Percentiles rank a stretch among this genome's conserved stretches.
Conservation (phyloP, 2,888 invertebrate genomes). For the Hirtodrosophila duncani region DNA sequence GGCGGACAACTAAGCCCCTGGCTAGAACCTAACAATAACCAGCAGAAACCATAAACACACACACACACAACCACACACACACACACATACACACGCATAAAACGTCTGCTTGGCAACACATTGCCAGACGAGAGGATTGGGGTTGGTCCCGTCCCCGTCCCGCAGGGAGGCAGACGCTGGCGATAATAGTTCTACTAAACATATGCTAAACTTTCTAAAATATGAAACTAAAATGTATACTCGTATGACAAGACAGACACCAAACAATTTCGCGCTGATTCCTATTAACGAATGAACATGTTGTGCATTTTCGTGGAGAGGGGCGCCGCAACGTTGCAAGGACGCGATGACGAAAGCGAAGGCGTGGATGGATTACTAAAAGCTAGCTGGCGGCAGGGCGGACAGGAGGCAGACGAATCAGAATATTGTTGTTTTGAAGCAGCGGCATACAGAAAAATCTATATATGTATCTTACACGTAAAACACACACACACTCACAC, state of each 20-base stretch:
- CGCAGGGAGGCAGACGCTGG: slow-evolving; percentile 11
- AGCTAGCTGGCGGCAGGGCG: too few species aligned
- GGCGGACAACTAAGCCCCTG: slow-evolving; percentile 72
- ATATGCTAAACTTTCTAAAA: slow-evolving; percentile 45
- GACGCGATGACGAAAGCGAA: too few species aligned
- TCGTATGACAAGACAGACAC: slow-evolving; percentile 68
- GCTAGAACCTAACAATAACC: slow-evolving; percentile 49
- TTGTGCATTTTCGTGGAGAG: neutral
- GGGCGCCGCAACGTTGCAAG: too few species aligned
- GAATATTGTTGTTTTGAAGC: neutral
- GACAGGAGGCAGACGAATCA: too few species aligned
- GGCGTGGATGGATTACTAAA: too few species aligned
- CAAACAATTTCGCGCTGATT: slow-evolving; percentile 40
- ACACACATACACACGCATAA: slow-evolving; percentile 33
- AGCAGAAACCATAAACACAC: slow-evolving; percentile 41
- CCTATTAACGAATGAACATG: too few species aligned
- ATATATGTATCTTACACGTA: slow-evolving; percentile 20
- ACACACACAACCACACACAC: slow-evolving; percentile 30
- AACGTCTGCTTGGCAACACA: slow-evolving; percentile 42
- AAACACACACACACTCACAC: slow-evolving; percentile 15
- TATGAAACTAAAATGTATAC: slow-evolving; percentile 60
- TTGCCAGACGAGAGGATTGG: too few species aligned
- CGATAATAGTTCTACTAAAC: slow-evolving; percentile 41
- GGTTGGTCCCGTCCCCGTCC: too few species aligned
- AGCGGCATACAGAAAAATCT: slow-evolving; percentile 5